Evolutionary conservation across 2,797 vertebrate species (phyloP), one percentile per base, ranked within the genome.

Genomic region (Crocidura indochinensis): DNA sequence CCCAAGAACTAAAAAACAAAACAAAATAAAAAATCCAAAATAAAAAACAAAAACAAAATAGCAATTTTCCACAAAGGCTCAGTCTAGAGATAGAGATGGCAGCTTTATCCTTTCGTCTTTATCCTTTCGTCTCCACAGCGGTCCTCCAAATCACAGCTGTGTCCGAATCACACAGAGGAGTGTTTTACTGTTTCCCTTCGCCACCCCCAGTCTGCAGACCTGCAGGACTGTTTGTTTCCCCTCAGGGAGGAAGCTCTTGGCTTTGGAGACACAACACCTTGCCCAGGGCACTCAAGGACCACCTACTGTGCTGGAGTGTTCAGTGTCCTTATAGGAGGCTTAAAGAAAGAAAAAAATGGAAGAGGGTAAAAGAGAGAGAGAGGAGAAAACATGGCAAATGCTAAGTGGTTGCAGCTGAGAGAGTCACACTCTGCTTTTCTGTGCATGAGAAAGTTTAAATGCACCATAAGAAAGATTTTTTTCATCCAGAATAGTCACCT

Each of bases 61-160:
- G 12, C 31, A 90, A 87, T 53, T 76, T 83, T 79, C 82, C 31
- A 82, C 76, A 56, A 31, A 96, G 24, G 2, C 46, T 88, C 47
- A 46, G 22, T 29, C 31, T 71, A 78, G 49, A 89, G 31, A 24
- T 46, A 83, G 51, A 38, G 38, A 38, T 38, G 38, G 38, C 38
- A 38, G 38, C 38, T 38, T 38, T 38, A 38, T 38, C 38, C 38
- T 38, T 38, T 38, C 8, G 76, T 53, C 56, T 89, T 82, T 49
- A 83, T 31, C 24, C 81, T 10, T n/a, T n/a, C n/a, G n/a, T 80
- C 71, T 79, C 81, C 22, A 69, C 46, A 15, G 6, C 26, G 38
- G 10, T 31, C 72, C 67, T 80, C 64, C 12, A 74, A 90, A 47
- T 75, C 22, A 84, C 20, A 47, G 73, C 22, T 10, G n/a, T 85